Evolutionary conservation across 2,113 vertebrate genomes (phyloP), one percentile per base, ranked within the genome.

Genomic region (Ardeotis arabs): DNA sequence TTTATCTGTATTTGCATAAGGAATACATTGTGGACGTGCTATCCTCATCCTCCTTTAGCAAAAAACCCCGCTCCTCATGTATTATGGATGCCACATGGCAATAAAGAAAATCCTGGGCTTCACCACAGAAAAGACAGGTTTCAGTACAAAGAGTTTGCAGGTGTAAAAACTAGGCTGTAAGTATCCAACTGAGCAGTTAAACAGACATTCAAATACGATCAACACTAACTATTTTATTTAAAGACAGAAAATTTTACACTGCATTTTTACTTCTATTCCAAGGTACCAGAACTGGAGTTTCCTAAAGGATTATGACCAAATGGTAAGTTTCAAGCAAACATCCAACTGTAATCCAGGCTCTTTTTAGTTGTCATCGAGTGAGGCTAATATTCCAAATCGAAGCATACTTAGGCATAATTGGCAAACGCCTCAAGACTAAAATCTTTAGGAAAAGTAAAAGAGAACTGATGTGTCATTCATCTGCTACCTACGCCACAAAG

Each of bases 201-300:
- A 52, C 1, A 72, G 33, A 14, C 35, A 78, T 63, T 84, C 47
- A 74, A 7, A 73, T 76, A 70, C 1, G 1, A 84, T 18, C 41
- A 83, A 35, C n/a, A 66, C 14, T 28, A 60, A 66, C 14, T 28
- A 60, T 52, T 86, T 73, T 59, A 84, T 62, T 58, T 67, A 50
- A 85, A 89, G 52, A 50, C 23, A 84, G 29, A 81, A 50, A n/a
- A 72, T 3, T 22, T 90, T 33, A 84, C 31, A 24, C 24, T 52
- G 10, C 13, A 50, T 84, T 92, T 59, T 49, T 9, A 15, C 55
- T 90, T 96, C 80, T 92, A 74, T 94, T 92, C 60, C 66, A 97
- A 99, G 99, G 98, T 95, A 98, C 84, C 98, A 98, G 93, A 98
- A 98, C 28, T 99, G 99, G 98, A 97, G 95, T 82, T 99, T 99